phyloP scores from a whole-genome alignment of 2,113 vertebrate species.

The Haemorhous mexicanus region DNA sequence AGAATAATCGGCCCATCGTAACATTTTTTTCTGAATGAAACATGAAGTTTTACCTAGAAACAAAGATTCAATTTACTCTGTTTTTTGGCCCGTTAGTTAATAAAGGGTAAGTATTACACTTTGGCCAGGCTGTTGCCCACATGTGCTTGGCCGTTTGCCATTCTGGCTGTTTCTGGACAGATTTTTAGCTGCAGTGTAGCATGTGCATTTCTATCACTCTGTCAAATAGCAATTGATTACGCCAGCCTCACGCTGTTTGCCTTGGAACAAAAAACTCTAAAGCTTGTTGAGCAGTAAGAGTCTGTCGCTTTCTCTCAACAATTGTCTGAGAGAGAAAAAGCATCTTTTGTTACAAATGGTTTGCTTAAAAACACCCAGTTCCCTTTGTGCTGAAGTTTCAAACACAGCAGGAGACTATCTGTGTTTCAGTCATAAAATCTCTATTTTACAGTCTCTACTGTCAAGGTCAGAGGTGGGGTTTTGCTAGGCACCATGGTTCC shows the following conservation, averaged over 20 bases:
- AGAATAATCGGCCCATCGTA: background rate
- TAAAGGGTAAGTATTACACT: background rate
- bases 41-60: background rate
- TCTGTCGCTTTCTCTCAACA: background rate
- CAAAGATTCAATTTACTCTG: background rate
- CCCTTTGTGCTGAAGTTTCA: constrained; percentile 12
- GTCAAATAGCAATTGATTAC: background rate
- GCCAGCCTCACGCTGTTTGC: background rate
- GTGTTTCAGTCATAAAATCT: background rate
- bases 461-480: background rate
- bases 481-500: background rate
- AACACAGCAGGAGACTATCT: background rate
- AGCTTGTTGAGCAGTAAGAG: background rate
- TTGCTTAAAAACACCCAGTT: constrained; percentile 26
- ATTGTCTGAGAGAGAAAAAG: background rate
- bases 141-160: background rate
- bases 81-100: background rate
- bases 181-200: background rate
- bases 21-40: background rate
- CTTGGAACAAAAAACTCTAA: background rate
- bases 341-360: constrained; percentile 33
- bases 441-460: background rate
- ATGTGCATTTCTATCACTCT: background rate
- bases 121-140: rapidly evolving
- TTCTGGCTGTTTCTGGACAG: background rate